phyloP scores from a whole-genome alignment of 37 sponge, comb jelly and placozoan genomes.

The Oopsacas minuta region DNA sequence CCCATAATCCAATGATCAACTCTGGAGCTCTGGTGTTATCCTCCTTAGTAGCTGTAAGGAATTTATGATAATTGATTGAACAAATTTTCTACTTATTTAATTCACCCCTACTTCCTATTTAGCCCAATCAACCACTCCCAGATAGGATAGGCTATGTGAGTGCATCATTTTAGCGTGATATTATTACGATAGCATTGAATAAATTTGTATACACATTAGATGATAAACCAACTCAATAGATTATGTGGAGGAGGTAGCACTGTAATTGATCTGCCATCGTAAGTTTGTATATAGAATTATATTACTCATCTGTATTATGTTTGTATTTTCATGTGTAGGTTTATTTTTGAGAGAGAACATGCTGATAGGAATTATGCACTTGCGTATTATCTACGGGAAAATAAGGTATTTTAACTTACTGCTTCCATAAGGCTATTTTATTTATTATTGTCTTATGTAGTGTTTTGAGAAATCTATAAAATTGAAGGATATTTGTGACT shows the following conservation, averaged over 20 bases:
- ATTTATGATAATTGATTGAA: neutral
- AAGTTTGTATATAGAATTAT: neutral
- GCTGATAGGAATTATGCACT: slow-evolving; percentile 66
- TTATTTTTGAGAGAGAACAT: slow-evolving; percentile 15
- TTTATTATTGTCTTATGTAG: neutral
- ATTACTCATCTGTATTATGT: too few species aligned
- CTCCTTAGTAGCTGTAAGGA: slow-evolving; percentile 12
- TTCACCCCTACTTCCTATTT: neutral
- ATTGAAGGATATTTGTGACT: neutral
- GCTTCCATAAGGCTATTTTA: neutral
- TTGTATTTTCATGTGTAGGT: too few species aligned
- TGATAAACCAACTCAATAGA: neutral
- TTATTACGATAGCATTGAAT: neutral
- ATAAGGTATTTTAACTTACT: neutral
- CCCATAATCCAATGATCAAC: slow-evolving; percentile 74
- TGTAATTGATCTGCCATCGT: neutral
- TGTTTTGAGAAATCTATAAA: neutral
- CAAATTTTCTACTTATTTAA: neutral
- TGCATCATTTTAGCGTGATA: neutral
- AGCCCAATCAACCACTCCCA: slow-evolving; percentile 20
- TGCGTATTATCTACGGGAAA: slow-evolving; percentile 44
- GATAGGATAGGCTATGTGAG: slow-evolving; percentile 22
- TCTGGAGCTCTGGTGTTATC: slow-evolving; percentile 44
- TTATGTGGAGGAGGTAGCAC: neutral
- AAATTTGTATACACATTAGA: neutral